These are phyloP conservation scores for Epirrhoe tristata DNA, from an alignment of 2,888 invertebrate genomes.

Conservation along the genomic window DNA sequence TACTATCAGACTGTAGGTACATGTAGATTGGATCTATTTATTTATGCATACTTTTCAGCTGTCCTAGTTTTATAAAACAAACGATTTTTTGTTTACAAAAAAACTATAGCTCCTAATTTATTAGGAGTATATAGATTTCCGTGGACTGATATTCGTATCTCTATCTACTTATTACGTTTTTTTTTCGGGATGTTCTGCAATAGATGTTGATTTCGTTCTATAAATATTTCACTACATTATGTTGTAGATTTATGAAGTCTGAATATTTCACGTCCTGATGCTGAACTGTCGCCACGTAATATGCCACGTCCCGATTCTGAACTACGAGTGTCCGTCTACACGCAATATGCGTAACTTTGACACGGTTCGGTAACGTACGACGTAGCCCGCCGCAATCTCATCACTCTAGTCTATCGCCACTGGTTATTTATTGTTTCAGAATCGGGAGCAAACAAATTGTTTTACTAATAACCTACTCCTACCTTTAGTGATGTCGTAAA, in stretches of 20 bases:
- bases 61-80: no score
- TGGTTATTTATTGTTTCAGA: constrained; percentile 63
- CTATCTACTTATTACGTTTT: not conserved
- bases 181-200: not conserved
- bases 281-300: not conserved
- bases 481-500: constrained; percentile 41
- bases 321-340: constrained; percentile 25
- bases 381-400: constrained; percentile 54
- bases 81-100: no score
- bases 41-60: no score
- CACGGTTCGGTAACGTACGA: constrained; percentile 58
- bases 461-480: constrained; percentile 51
- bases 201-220: not conserved
- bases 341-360: constrained; percentile 57
- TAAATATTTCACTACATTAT: not conserved
- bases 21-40: not conserved
- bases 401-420: constrained; percentile 60
- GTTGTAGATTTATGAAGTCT: not conserved
- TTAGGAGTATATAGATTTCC: no score
- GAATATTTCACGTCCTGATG: not conserved
- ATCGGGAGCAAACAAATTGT: constrained; percentile 49
- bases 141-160: no score
- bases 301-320: constrained; percentile 7
- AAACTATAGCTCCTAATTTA: no score
- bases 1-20: no score